These are phyloP conservation scores for Oxyura jamaicensis DNA, from an alignment of 2,113 vertebrate genomes.

Conservation along the genomic window DNA sequence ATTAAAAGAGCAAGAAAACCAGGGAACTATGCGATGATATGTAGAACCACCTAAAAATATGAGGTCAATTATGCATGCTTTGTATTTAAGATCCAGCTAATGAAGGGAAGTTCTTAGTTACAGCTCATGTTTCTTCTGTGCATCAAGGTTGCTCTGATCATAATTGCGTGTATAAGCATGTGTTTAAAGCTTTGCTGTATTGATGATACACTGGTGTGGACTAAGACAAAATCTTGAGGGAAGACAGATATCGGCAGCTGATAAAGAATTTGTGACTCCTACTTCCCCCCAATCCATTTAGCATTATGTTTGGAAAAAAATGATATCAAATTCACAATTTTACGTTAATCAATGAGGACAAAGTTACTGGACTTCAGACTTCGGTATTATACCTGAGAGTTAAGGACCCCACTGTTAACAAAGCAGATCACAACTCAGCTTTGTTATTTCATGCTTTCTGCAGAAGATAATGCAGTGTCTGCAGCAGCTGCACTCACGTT, in stretches of 20 bases:
- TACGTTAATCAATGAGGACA: background rate
- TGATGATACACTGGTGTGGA: background rate
- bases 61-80: background rate
- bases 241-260: background rate
- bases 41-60: background rate
- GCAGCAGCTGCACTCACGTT: background rate
- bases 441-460: background rate
- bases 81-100: background rate
- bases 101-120: background rate
- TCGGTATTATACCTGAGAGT: background rate
- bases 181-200: background rate
- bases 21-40: background rate
- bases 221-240: background rate
- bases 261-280: background rate
- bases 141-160: background rate
- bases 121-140: background rate
- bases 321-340: background rate
- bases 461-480: background rate
- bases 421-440: background rate
- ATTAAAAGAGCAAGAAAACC: background rate
- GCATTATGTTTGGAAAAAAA: background rate
- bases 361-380: background rate
- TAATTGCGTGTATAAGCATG: background rate
- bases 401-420: background rate
- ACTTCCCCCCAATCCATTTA: background rate